Evolutionary conservation across 2,888 invertebrate genomes (phyloP), one percentile per base, ranked within the genome.

Genomic region (Agrilus cyanescens): DNA sequence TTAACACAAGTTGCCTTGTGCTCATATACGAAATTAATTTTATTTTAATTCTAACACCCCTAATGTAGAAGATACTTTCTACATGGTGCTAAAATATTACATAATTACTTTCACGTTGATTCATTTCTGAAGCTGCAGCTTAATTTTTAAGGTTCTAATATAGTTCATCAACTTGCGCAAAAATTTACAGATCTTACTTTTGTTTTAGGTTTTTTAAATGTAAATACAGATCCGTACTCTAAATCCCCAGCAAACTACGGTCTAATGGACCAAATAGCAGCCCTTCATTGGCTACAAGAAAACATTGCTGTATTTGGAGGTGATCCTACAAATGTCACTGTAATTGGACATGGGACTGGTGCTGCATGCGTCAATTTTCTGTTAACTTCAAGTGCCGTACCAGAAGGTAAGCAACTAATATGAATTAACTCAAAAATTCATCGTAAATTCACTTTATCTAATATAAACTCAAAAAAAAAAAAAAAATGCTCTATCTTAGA

Each of bases 221-320:
- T 88, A 46, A 85, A 89, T 60, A 84, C 86, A 16, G 88, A 88
- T 66, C 84, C 86, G 51, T 86, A 81, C 67, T 80, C 85, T 36
- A 79, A 85, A 48, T 84, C 87, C 29, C 88, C 89, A 32, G 86
- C 90, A 37, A 97, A 97, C 74, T 95, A 94, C 67, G 97, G 96
- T n/a, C 79, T 97, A 44, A 89, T 95, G 84, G 97, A 96, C 69
- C 90, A 93, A 69, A 88, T 94, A 55, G 94, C 93, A 1, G 94
- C 94, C 0, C 70, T 96, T 49, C 93, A 93, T 61, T 95, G 95
- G 95, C 80, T 96, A 47, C 88, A 91, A 60, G 91, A 91, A 66
- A 95, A 96, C 67, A 89, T 96, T 39, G 90, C 82, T 1, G 83
- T 85, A 41, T 97, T 97, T 63, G 94, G 94, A 4, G 97, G 96